phyloP scores from a whole-genome alignment of 2,797 vertebrate genomes.

The Cheirogaleus major region DNA sequence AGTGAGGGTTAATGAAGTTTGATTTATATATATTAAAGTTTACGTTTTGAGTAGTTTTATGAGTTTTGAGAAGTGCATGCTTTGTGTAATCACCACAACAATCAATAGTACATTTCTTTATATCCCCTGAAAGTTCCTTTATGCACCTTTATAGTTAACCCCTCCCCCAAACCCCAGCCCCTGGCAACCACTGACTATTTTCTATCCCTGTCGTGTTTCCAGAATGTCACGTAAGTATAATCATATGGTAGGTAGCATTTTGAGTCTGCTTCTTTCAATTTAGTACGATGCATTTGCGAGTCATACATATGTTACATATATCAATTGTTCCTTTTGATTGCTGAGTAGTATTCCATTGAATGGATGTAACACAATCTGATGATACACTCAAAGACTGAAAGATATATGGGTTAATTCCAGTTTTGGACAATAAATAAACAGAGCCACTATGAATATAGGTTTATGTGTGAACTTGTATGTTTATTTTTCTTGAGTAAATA shows the following conservation, averaged over 20 bases:
- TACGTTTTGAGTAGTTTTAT: neutral
- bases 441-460: neutral
- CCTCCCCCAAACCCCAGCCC: neutral
- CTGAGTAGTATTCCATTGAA: neutral
- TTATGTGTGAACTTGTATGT: neutral
- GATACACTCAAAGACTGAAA: neutral
- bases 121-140: neutral
- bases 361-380: neutral
- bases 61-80: neutral
- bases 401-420: neutral
- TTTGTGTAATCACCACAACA: neutral
- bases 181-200: neutral
- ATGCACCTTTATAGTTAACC: neutral
- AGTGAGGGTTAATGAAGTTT: conserved; percentile 2
- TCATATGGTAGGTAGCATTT: neutral
- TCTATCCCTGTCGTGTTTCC: neutral
- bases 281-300: neutral
- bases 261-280: neutral
- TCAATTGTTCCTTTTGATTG: neutral
- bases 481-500: neutral
- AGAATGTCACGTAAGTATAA: neutral
- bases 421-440: neutral
- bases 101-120: neutral
- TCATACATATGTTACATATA: neutral
- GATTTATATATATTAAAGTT: neutral